phyloP scores from a whole-genome alignment of 2,113 vertebrate species.

The Geothlypis trichas region DNA sequence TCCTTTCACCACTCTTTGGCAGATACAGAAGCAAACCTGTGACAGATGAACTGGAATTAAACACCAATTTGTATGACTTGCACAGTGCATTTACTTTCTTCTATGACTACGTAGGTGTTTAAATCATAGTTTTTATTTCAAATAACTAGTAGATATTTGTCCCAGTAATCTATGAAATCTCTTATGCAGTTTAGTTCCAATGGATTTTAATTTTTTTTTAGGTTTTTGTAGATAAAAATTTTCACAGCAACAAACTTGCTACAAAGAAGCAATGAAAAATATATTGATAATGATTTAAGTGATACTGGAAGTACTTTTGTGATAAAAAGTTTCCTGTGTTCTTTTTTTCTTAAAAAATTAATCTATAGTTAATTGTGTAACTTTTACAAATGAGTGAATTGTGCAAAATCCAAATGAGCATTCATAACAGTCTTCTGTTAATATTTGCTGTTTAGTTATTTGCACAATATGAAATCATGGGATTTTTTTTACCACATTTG shows the following conservation, averaged over 20 bases:
- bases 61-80: not conserved
- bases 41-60: not conserved
- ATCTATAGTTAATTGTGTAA: not conserved
- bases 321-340: not conserved
- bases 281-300: not conserved
- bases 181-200: not conserved
- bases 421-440: not conserved
- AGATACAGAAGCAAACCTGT: not conserved
- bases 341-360: not conserved
- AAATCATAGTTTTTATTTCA: not conserved
- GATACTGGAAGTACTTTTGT: not conserved
- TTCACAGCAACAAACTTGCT: not conserved
- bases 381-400: not conserved
- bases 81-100: not conserved
- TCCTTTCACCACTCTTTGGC: not conserved
- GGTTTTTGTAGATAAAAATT: not conserved
- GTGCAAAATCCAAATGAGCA: not conserved
- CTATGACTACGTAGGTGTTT: not conserved
- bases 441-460: not conserved
- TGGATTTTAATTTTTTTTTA: not conserved
- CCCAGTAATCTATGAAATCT: not conserved
- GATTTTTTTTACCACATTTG: not conserved
- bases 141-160: not conserved
- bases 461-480: not conserved
- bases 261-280: not conserved